Evolutionary conservation across 2,888 invertebrate genomes (phyloP).

Genomic region (Octodonta nipae): DNA sequence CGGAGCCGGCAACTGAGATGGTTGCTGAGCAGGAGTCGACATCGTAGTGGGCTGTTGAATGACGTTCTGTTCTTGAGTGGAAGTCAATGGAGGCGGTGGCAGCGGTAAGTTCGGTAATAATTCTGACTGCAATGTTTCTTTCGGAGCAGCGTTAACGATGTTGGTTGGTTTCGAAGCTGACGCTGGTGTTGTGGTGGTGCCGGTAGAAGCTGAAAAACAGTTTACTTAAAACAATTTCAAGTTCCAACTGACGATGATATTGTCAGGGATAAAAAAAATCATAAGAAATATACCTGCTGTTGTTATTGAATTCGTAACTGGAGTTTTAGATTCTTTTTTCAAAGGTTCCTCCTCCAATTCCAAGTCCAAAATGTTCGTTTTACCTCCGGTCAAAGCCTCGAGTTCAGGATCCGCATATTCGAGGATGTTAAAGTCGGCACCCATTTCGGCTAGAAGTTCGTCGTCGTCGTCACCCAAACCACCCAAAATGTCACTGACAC

Average conservation of each 20-base stretch:
- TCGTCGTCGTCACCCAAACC: slow-evolving; percentile 76
- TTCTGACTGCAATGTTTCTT: no score
- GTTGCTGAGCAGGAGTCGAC: slow-evolving; percentile 9
- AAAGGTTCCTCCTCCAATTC: slow-evolving; percentile 67
- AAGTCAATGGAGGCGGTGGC: slow-evolving; percentile 4
- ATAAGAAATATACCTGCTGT: no score
- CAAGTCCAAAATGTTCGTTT: slow-evolving; percentile 72
- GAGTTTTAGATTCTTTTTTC: slow-evolving; percentile 46
- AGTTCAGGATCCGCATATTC: slow-evolving; percentile 92
- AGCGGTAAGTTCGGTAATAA: no score
- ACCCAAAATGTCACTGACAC: slow-evolving; percentile 66
- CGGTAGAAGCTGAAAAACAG: slow-evolving; percentile 7
- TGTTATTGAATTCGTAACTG: no score
- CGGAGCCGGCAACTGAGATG: slow-evolving; percentile 7
- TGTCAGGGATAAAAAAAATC: no score
- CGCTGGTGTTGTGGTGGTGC: slow-evolving; percentile 10
- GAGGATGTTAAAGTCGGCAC: slow-evolving; percentile 86
- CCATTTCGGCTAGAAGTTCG: slow-evolving; percentile 79
- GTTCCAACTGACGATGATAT: no score
- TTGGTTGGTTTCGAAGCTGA: slow-evolving; percentile 12
- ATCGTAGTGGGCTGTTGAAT: slow-evolving; percentile 4
- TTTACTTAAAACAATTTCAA: no score
- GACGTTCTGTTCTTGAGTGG: slow-evolving; percentile 5
- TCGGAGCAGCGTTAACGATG: background rate
- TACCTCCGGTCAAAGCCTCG: slow-evolving; percentile 64